Base-by-base conservation (phyloP, 2,888 invertebrate species). In the Aphodius granarius region DNA sequence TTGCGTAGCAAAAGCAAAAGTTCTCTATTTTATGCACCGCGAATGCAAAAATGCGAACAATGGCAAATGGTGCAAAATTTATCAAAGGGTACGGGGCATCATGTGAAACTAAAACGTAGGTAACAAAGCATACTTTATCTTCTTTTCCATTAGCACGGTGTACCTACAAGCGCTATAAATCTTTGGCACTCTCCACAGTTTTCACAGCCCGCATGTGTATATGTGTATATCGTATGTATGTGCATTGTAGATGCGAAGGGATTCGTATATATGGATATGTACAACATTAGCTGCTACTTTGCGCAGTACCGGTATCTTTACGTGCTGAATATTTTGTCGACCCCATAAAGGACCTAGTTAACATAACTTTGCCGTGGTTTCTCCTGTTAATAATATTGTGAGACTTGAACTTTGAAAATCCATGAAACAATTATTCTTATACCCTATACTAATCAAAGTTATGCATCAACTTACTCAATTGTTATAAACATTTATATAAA, bases 61-160 rank as follows among this genome's bases (percentile, higher is more conserved):
- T 19, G 66, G 22, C 43, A 43, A 20, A 19, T 15, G 9, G 20
- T 13, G 21, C n/a, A 19, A 20, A 68, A 68, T 19, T 68, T 18
- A 22, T 19, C 20, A 68, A 68, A 68, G 19, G 22, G n/a, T 20
- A 19, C 68, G 18, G n/a, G n/a, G 68, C 68, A 19, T 20, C 20
- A 19, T 22, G 20, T 20, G 68, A 68, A 68, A 68, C 68, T 68
- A 22, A 22, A 68, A 68, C 20, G 68, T 43, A 43, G 43, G 43
- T 22, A 68, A 68, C 68, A 68, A 22, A 68, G 68, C 22, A 22
- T 22, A 68, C 68, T 68, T 22, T 68, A 22, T 68, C 68, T 68
- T 68, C 68, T 68, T 68, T 68, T 68, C 68, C 68, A 68, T 68
- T 68, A 68, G 22, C 68, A 19, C 68, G 21, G 20, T 21, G 21